Evolutionary conservation across 2,888 invertebrate genomes (phyloP).

Genomic region (Drosophila putrida): DNA sequence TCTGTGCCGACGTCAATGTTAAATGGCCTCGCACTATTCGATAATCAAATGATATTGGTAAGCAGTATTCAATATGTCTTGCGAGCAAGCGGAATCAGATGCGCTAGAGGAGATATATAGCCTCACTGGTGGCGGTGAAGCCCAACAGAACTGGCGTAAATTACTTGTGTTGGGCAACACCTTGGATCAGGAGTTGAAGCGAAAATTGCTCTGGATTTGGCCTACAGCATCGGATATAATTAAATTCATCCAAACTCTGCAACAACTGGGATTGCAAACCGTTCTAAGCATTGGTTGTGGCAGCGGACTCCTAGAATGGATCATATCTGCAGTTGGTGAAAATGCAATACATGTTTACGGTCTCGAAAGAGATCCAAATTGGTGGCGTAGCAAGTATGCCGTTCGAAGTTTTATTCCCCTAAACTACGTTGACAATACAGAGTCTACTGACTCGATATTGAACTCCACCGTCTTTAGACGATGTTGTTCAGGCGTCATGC

Average conservation of each 20-base stretch:
- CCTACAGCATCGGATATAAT: slow-evolving; percentile 89
- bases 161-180: slow-evolving; percentile 81
- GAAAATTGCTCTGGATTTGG: slow-evolving; percentile 90
- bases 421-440: slow-evolving; percentile 86
- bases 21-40: slow-evolving; percentile 31
- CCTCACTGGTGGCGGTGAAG: slow-evolving; percentile 53
- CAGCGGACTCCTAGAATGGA: slow-evolving; percentile 93
- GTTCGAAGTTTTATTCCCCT: slow-evolving; percentile 90
- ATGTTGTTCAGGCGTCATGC: slow-evolving; percentile 81
- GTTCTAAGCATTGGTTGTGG: slow-evolving; percentile 92
- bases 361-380: slow-evolving; percentile 91
- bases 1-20: slow-evolving; percentile 58
- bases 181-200: slow-evolving; percentile 80
- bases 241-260: slow-evolving; percentile 87
- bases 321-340: slow-evolving; percentile 87
- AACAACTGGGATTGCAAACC: slow-evolving; percentile 85
- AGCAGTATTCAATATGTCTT: slow-evolving; percentile 64
- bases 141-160: slow-evolving; percentile 85
- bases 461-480: slow-evolving; percentile 84
- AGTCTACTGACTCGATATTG: not conserved
- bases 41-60: slow-evolving; percentile 20
- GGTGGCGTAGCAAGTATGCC: slow-evolving; percentile 93
- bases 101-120: slow-evolving; percentile 58
- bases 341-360: slow-evolving; percentile 85
- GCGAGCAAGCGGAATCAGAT: slow-evolving; percentile 55